Percentiles rank a stretch among this genome's conserved stretches.
Conservation (phyloP, 2,888 invertebrate genomes). For the Hirtodrosophila cameraria region DNA sequence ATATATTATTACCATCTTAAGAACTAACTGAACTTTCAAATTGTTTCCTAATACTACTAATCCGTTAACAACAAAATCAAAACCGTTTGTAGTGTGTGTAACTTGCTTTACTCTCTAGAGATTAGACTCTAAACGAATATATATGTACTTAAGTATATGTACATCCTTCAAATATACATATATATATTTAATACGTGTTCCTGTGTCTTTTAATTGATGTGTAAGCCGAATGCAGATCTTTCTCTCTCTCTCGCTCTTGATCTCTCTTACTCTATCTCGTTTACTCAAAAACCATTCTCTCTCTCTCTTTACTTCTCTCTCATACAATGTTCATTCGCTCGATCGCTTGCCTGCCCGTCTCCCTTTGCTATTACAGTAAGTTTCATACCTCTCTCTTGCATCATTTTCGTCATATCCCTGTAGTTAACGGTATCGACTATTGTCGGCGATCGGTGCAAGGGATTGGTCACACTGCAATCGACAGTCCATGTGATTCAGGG, state of each 20-base stretch:
- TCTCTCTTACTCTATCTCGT: conserved; percentile 26
- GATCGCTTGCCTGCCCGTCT: conserved; percentile 5
- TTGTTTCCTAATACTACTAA: conserved; percentile 20
- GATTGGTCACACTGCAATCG: too few relatives aligned
- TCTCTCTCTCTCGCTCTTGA: conserved; percentile 19
- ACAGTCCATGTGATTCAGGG: too few relatives aligned
- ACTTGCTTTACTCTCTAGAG: conserved; percentile 5
- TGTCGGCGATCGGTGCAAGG: too few relatives aligned
- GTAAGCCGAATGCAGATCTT: conserved; percentile 50
- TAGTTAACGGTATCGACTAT: too few relatives aligned
- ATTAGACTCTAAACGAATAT: too few relatives aligned
- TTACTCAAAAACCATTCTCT: conserved; percentile 7
- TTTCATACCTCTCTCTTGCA: conserved; percentile 18
- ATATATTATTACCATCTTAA: conserved; percentile 5
- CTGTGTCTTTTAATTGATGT: conserved; percentile 50
- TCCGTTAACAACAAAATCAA: conserved; percentile 3
- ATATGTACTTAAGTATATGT: conserved; percentile 7
- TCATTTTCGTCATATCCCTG: conserved; percentile 1
- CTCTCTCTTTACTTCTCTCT: conserved; percentile 6
- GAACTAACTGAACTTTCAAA: conserved; percentile 13
- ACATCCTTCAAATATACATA: conserved; percentile 1
- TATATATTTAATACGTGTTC: conserved; percentile 29
- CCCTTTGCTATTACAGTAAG: not conserved
- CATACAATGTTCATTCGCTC: conserved; percentile 4
- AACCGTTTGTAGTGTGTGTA: conserved; percentile 37